Conservation (phyloP, 2,888 invertebrate species). For the Salticus scenicus region DNA sequence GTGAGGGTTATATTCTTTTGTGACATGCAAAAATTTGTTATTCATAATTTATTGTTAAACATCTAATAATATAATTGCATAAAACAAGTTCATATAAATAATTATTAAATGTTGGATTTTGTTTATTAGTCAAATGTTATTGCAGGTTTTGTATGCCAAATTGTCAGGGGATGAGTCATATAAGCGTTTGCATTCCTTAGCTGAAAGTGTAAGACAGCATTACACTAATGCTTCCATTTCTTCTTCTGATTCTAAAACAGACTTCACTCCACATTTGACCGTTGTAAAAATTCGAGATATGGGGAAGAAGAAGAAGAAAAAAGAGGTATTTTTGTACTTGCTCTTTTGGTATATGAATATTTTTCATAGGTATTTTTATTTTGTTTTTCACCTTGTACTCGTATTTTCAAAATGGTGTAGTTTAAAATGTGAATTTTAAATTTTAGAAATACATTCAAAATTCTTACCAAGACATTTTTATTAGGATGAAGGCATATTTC, state of each 20-base stretch:
- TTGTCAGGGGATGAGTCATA: slow-evolving; percentile 20
- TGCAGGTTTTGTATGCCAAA: slow-evolving; percentile 51
- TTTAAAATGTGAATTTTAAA: too few species aligned
- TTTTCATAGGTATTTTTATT: not conserved
- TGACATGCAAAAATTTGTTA: not conserved
- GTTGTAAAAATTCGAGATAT: slow-evolving; percentile 35
- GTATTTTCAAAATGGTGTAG: not conserved
- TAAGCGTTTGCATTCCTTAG: slow-evolving; percentile 16
- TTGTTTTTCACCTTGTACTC: not conserved
- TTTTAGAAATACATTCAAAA: too few species aligned
- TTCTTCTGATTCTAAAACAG: slow-evolving; percentile 22
- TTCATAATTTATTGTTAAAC: too few species aligned
- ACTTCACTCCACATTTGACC: slow-evolving; percentile 48
- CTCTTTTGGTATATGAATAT: not conserved
- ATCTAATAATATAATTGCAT: too few species aligned
- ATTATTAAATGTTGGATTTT: not conserved
- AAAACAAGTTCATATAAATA: too few species aligned
- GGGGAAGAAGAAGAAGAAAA: not conserved
- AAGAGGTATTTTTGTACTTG: not conserved
- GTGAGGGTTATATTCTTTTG: too few species aligned
- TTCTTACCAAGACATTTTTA: too few species aligned
- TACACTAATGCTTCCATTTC: slow-evolving; percentile 23
- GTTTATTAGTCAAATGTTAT: not conserved
- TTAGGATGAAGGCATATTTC: too few species aligned
- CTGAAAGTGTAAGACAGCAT: slow-evolving; percentile 20